Evolutionary conservation across 1,140 invertebrate genomes (phyloP).

Genomic region (Steinernema khuongi): DNA sequence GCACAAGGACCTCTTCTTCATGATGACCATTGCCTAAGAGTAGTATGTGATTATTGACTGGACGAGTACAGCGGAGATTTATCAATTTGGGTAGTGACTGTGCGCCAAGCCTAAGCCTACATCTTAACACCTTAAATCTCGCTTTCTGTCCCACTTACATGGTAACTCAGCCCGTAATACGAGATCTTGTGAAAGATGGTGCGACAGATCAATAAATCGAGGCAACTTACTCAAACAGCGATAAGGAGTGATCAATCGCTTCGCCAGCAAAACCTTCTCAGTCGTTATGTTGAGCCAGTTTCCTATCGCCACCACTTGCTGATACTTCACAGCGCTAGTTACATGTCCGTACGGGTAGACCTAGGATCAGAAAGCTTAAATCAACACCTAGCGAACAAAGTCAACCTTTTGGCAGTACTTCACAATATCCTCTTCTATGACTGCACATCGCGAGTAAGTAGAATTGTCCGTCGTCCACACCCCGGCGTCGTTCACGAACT

Average conservation of each 20-base stretch:
- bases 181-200: not conserved
- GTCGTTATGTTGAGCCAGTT: not conserved
- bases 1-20: no score
- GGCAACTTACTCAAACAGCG: not conserved
- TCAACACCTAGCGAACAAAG: not conserved
- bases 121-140: no score
- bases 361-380: not conserved
- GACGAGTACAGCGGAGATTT: no score
- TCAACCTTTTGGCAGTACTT: not conserved
- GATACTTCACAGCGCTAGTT: not conserved
- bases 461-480: no score
- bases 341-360: not conserved
- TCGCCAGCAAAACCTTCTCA: not conserved
- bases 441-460: no score
- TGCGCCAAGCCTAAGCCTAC: no score
- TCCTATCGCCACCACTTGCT: not conserved
- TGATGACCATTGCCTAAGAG: no score
- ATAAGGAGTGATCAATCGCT: not conserved
- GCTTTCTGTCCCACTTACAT: not conserved
- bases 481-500: no score
- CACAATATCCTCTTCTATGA: not conserved
- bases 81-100: no score
- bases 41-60: no score
- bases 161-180: not conserved
- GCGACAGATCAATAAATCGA: no score